Percentiles rank a stretch among this genome's conserved stretches.
Evolutionary conservation across 2,888 invertebrate species (phyloP).

Genomic region (Steromphala cineraria): DNA sequence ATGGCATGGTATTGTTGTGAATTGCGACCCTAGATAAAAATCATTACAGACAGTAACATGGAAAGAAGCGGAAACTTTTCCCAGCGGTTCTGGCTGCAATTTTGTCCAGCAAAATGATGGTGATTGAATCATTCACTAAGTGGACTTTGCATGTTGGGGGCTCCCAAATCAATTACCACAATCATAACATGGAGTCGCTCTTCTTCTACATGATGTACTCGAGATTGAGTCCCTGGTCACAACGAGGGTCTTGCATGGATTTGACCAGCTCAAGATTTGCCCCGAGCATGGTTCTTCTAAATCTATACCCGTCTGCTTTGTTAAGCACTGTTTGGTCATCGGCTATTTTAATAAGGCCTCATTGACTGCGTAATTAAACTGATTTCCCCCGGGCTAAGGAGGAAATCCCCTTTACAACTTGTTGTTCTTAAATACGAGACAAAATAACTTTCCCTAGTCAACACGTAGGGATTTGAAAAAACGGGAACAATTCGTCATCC

Average conservation of each 20-base stretch:
- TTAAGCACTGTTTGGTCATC: conserved; percentile 8
- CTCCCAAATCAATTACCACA: conserved; percentile 5
- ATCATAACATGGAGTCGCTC: background rate
- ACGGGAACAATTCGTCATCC: conserved; percentile 5
- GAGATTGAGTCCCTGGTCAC: background rate
- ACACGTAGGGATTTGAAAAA: conserved; percentile 1
- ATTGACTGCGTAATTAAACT: conserved; percentile 11
- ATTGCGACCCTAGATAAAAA: conserved; percentile 13
- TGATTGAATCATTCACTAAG: conserved; percentile 15
- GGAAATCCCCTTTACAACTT: conserved; percentile 4
- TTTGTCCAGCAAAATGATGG: background rate
- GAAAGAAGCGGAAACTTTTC: conserved; percentile 10
- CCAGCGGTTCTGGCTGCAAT: background rate
- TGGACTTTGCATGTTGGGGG: conserved; percentile 5
- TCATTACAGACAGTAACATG: background rate
- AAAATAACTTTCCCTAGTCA: conserved; percentile 1
- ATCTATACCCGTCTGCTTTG: conserved; percentile 15
- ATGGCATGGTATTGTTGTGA: background rate
- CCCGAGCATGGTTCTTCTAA: background rate
- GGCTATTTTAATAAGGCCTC: conserved; percentile 12
- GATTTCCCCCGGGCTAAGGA: conserved; percentile 1
- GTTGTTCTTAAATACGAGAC: conserved; percentile 1
- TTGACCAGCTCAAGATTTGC: background rate
- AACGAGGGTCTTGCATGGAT: background rate
- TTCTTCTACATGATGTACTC: background rate